Base-by-base conservation (phyloP, 2,797 vertebrate species). In the Phylloscopus collybita region DNA sequence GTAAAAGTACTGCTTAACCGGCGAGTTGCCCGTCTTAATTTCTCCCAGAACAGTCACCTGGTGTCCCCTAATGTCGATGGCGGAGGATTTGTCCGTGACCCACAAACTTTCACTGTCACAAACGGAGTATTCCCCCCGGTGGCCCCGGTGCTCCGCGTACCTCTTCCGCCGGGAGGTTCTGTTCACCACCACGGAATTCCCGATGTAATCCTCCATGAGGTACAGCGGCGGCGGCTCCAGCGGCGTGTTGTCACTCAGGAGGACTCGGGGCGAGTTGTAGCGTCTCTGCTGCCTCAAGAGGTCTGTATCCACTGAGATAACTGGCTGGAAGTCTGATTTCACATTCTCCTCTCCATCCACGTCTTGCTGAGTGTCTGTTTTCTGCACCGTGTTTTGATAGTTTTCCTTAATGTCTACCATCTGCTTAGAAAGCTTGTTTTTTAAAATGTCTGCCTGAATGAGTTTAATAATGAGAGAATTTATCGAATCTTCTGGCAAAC, bases 401-500 rank as follows among this genome's bases (percentile, higher is more conserved):
- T 85, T 97, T 76, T 98, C 97, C 89, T 98, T 97, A 72, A 98
- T 79, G 64, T 97, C 98, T 88, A 97, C 96, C 92, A 94, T 88
- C 96, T 98, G 98, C 91, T 98, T 98, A 57, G 98, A 97, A 92
- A 98, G 93, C 73, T 98, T 98, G 85, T 98, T 98, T 96, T 98
- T 98, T 67, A 98, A 98, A 95, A 99, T 98, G 97, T 99, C 99
- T 22, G 99, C 99, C 98, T 99, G 99, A 76, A 99, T 99, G 91
- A 99, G 98, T 97, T 99, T 99, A 96, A 99, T 99, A 92, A 99
- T 99, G 36, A 99, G 98, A 19, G 99, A 98, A 98, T 99, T 99
- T 86, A 99, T 98, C 0, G 99, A 99, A 97, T 99, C 99, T 92
- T 99, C 98, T 30, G 98, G 98, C 71, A 98, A 95, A 98, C 97